Evolutionary conservation across 2,888 invertebrate species (phyloP).

Genomic region (Pyralis farinalis): DNA sequence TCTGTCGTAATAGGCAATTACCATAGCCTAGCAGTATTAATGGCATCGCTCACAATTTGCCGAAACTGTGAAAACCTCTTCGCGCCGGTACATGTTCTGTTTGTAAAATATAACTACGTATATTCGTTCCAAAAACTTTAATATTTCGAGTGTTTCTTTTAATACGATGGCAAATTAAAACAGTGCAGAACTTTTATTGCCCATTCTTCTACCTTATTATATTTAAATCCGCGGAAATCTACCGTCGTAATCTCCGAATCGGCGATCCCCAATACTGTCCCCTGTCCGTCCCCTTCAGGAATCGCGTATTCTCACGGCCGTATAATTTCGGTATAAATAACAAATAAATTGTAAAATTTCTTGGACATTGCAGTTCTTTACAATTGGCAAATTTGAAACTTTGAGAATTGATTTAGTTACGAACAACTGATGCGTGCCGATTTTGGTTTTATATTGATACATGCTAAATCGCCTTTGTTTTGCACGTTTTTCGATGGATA

Average conservation of each 20-base stretch:
- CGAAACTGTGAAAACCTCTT: too few relatives aligned
- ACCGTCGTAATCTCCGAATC: constrained; percentile 12
- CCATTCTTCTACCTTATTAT: neutral
- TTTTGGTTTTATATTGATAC: too few relatives aligned
- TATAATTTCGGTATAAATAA: constrained; percentile 76
- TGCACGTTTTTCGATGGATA: too few relatives aligned
- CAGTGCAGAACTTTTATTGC: neutral
- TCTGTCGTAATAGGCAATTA: too few relatives aligned
- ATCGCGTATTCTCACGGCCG: constrained; percentile 59
- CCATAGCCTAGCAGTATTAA: too few relatives aligned
- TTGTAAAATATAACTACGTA: too few relatives aligned
- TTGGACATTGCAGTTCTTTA: constrained; percentile 38
- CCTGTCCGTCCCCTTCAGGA: constrained; percentile 20
- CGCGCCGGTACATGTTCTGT: too few relatives aligned
- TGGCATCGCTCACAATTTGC: too few relatives aligned
- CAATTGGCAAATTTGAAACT: constrained; percentile 20
- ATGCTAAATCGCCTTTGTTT: too few relatives aligned
- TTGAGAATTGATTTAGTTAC: constrained; percentile 1
- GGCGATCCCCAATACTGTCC: constrained; percentile 6
- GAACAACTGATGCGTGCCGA: neutral
- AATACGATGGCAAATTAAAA: too few relatives aligned
- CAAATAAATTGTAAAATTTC: constrained; percentile 70
- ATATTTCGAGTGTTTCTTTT: too few relatives aligned
- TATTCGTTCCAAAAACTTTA: too few relatives aligned
- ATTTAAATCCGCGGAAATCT: constrained; percentile 20